Conservation (phyloP, 2,797 vertebrate genomes). For the Sebastes itinus region DNA sequence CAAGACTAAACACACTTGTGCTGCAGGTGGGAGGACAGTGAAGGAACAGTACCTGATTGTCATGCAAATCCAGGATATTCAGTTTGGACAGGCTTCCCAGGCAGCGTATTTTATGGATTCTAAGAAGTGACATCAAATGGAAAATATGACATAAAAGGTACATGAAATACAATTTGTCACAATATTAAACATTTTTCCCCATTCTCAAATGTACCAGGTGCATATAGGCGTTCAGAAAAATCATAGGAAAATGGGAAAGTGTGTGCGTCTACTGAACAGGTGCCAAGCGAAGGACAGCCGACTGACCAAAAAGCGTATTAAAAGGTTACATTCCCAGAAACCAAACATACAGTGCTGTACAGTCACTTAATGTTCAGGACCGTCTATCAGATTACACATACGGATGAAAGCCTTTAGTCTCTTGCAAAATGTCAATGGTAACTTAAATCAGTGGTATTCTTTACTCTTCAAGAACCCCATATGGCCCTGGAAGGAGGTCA, state of each 20-base stretch:
- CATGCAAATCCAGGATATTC: slow-evolving; percentile 94
- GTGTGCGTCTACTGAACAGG: background rate
- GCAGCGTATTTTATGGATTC: slow-evolving; percentile 90
- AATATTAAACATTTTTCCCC: background rate
- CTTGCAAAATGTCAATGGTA: slow-evolving; percentile 37
- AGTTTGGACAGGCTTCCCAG: slow-evolving; percentile 88
- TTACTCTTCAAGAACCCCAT: slow-evolving; percentile 8
- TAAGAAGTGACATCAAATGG: slow-evolving; percentile 48
- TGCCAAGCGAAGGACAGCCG: background rate
- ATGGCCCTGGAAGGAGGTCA: background rate
- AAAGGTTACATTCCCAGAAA: slow-evolving; percentile 14
- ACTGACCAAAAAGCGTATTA: background rate
- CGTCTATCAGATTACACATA: background rate
- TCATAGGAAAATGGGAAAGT: background rate
- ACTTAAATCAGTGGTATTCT: slow-evolving; percentile 28
- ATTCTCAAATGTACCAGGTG: background rate
- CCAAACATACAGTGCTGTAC: background rate
- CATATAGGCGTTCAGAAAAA: background rate
- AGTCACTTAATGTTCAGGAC: slow-evolving; percentile 31
- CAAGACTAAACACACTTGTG: background rate
- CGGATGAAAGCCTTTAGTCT: slow-evolving; percentile 26
- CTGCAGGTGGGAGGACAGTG: background rate
- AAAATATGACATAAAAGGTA: background rate
- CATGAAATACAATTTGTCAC: background rate
- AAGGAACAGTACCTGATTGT: slow-evolving; percentile 89